Base-by-base conservation (phyloP, 2,888 invertebrate genomes). In the Drosophila maculinotata region DNA sequence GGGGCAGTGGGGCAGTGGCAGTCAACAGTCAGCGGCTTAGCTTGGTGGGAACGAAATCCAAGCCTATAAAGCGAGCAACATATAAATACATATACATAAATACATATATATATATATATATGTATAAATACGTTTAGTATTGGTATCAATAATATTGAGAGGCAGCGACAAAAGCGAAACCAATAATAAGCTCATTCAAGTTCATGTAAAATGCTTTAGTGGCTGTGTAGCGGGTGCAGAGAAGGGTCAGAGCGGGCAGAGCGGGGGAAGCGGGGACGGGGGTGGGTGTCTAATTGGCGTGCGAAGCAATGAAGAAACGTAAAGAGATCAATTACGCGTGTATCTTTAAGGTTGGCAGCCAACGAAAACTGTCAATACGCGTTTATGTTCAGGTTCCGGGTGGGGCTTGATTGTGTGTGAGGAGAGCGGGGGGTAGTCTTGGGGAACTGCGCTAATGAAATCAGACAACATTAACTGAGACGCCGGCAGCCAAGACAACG, bases 401-500 rank as follows among this genome's bases (percentile, higher is more conserved):
- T 15, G 14, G 14, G 1, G 4, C 3, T 23, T 20, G n/a, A 7
- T 6, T 5, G n/a, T 8, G 41, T n/a, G 12, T 8, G 17, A 20
- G 6, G 23, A 1, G 12, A 6, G 9, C 3, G 42, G 10, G 31
- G 7, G 23, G 51, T 30, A 49, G 51, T 54, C 62, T 66, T 35
- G 49, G 47, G 47, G 60, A 53, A 25, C 45, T 45, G 77, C 69
- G 82, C 87, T 80, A 80, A 80, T 80, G 80, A 87, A 87, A 80
- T 80, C 80, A 80, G 87, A 81, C 87, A 80, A 84, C 85, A 80
- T 80, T 80, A 80, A 87, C 87, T 84, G 79, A 45, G 84, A 66
- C 67, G 80, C 49, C 68, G 77, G 63, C 79, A 71, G 67, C 41
- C 59, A 66, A 65, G 65, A 45, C 60, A 47, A 69, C 53, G 47